Evolutionary conservation across 2,797 vertebrate genomes (phyloP).

Genomic region (Sciurus vulgaris): DNA sequence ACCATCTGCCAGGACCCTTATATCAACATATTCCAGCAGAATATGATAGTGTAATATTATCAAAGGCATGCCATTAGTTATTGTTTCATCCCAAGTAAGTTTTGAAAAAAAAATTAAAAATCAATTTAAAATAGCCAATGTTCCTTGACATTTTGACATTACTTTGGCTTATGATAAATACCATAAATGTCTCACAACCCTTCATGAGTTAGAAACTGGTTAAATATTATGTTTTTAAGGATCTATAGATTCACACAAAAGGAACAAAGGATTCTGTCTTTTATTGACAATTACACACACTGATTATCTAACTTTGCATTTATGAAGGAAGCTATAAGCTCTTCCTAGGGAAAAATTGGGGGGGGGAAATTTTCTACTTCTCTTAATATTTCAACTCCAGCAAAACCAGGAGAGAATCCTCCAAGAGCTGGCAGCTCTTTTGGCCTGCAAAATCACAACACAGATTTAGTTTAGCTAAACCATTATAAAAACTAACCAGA

Average conservation of each 20-base stretch:
- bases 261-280: background rate
- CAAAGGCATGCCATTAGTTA: background rate
- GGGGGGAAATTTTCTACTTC: background rate
- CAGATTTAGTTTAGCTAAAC: background rate
- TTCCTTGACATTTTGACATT: conserved; percentile 48
- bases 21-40: background rate
- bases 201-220: background rate
- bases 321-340: background rate
- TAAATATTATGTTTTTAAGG: conserved; percentile 45
- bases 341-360: background rate
- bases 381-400: background rate
- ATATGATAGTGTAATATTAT: background rate
- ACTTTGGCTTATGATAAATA: background rate
- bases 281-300: background rate
- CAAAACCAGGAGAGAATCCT: background rate
- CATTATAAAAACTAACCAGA: conserved; percentile 50
- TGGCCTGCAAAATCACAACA: background rate
- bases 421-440: background rate
- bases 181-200: background rate
- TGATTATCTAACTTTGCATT: conserved; percentile 40
- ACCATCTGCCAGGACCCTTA: background rate
- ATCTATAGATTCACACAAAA: background rate
- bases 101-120: background rate
- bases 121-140: conserved; percentile 44
- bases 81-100: background rate